Evolutionary conservation across 2,113 vertebrate genomes (phyloP).

Genomic region (Typhlomys cinereus): DNA sequence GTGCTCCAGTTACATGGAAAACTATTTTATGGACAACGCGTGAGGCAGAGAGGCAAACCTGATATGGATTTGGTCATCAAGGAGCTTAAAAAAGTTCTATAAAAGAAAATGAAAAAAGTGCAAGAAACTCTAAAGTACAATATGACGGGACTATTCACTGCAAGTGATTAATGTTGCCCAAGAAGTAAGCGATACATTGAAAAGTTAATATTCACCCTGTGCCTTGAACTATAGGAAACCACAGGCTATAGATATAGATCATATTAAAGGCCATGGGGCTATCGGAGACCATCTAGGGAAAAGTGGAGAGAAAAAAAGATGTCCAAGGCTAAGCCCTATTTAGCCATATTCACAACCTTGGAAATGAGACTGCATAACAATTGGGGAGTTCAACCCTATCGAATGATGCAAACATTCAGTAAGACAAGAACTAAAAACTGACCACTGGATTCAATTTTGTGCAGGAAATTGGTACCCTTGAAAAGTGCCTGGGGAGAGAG

Average conservation of each 20-base stretch:
- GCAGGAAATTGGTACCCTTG: background rate
- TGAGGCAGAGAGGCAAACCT: background rate
- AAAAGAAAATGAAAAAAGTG: slow-evolving; percentile 19
- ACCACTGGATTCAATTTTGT: background rate
- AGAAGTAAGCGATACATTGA: background rate
- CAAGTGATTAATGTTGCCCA: background rate
- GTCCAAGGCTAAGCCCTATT: background rate
- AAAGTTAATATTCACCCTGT: background rate
- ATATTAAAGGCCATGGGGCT: background rate
- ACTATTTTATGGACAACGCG: background rate
- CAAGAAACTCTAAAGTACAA: slow-evolving; percentile 1
- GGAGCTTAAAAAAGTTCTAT: background rate
- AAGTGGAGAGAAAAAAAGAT: background rate
- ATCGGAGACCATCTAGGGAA: background rate
- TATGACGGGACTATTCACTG: background rate
- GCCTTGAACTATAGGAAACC: background rate
- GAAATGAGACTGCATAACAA: background rate
- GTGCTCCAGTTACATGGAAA: background rate
- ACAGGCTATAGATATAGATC: background rate
- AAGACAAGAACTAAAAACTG: background rate
- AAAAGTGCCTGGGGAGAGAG: background rate
- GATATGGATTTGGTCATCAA: background rate
- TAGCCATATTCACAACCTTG: background rate
- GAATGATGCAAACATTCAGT: background rate
- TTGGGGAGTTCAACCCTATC: background rate